These are phyloP conservation scores for Temnothorax ravouxi DNA, from an alignment of 2,888 invertebrate species.

Conservation along the genomic window DNA sequence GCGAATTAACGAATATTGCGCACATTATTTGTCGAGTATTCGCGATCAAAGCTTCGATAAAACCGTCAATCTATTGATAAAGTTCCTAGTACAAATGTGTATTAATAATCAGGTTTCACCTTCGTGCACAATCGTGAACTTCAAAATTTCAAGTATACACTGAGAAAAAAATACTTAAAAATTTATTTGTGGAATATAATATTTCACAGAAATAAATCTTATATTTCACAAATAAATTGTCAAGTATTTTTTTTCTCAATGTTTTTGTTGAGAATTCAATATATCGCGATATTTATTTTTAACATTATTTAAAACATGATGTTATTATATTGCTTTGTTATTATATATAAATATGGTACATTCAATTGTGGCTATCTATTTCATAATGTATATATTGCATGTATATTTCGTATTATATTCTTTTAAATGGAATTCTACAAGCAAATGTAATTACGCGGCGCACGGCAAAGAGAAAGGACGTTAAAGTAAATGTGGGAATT, in stretches of 20 bases:
- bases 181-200: too few species aligned
- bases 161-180: too few species aligned
- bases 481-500: not conserved
- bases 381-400: not conserved
- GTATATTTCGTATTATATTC: too few species aligned
- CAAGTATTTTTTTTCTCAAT: too few species aligned
- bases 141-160: not conserved
- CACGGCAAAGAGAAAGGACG: not conserved
- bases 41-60: not conserved
- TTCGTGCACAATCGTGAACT: not conserved
- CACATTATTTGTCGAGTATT: not conserved
- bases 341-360: not conserved
- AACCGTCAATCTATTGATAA: not conserved
- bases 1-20: not conserved
- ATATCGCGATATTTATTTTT: not conserved
- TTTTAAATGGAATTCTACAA: not conserved
- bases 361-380: not conserved
- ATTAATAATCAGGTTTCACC: not conserved
- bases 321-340: not conserved
- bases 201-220: too few species aligned
- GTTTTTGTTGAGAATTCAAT: not conserved
- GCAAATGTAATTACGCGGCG: not conserved
- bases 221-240: too few species aligned
- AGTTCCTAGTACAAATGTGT: not conserved
- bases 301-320: not conserved